Evolutionary conservation across 2,888 invertebrate genomes (phyloP).

Genomic region (Drosophila lacicola): DNA sequence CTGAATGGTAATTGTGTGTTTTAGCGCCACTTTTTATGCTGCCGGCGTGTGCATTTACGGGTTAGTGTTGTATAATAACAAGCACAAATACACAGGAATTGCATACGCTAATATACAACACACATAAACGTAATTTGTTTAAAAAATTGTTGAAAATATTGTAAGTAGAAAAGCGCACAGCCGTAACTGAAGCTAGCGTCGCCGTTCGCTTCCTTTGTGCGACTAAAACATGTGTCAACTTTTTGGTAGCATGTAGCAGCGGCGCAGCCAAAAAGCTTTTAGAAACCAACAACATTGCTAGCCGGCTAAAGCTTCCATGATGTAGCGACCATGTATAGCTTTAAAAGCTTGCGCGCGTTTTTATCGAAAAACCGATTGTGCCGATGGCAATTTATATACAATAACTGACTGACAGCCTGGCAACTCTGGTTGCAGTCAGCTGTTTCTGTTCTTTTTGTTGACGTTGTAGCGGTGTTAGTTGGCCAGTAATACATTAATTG

Average conservation of each 20-base stretch:
- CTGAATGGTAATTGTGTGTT: slow-evolving; percentile 18
- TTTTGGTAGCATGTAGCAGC: slow-evolving; percentile 45
- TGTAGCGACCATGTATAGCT: slow-evolving; percentile 11
- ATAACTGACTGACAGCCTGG: background rate
- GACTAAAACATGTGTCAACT: slow-evolving; percentile 21
- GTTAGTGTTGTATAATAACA: slow-evolving; percentile 67
- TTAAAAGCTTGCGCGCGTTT: slow-evolving; percentile 4
- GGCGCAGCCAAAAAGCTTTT: slow-evolving; percentile 30
- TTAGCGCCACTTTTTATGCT: slow-evolving; percentile 26
- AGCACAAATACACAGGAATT: slow-evolving; percentile 17
- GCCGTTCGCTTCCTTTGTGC: slow-evolving; percentile 30
- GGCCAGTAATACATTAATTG: slow-evolving; percentile 28
- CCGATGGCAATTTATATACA: slow-evolving; percentile 6
- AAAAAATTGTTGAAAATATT: slow-evolving; percentile 26
- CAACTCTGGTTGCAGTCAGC: slow-evolving; percentile 55
- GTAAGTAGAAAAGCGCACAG: background rate
- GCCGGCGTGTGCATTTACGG: slow-evolving; percentile 29
- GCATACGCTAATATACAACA: slow-evolving; percentile 8
- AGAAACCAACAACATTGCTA: slow-evolving; percentile 14
- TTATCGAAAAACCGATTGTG: slow-evolving; percentile 29
- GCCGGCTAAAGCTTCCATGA: slow-evolving; percentile 1
- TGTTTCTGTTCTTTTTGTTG: slow-evolving; percentile 73
- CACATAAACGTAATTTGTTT: slow-evolving; percentile 30
- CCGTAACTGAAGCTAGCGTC: slow-evolving; percentile 7
- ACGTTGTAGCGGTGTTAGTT: slow-evolving; percentile 65